phyloP scores from a whole-genome alignment of 2,113 vertebrate species.

The Miniopterus natalensis region DNA sequence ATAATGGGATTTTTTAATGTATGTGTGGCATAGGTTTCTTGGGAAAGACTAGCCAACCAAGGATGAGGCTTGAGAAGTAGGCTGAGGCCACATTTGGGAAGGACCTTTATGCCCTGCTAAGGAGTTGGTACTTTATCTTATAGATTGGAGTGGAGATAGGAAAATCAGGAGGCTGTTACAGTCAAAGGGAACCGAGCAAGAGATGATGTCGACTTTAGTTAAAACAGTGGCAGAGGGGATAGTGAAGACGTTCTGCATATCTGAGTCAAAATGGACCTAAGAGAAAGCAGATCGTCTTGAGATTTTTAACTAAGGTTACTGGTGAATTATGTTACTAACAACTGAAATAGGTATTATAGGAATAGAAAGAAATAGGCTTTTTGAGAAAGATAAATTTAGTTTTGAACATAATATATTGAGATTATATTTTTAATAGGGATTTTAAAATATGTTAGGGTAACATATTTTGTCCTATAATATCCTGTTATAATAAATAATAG shows the following conservation, averaged over 20 bases:
- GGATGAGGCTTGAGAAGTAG: neutral
- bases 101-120: neutral
- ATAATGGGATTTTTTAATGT: neutral
- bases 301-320: neutral
- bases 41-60: neutral
- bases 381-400: neutral
- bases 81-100: neutral
- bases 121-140: neutral
- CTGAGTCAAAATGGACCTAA: neutral
- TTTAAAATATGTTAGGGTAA: slow-evolving; percentile 58
- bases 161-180: neutral
- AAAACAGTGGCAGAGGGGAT: neutral
- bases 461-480: neutral
- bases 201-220: neutral
- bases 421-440: slow-evolving; percentile 37
- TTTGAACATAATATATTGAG: neutral
- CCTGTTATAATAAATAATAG: neutral
- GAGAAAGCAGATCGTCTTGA: neutral
- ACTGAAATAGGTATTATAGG: neutral
- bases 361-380: neutral
- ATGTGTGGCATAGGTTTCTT: neutral
- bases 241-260: neutral
- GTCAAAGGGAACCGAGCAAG: neutral
- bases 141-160: neutral
- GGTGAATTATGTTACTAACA: neutral